A percentile compares a stretch with the other conserved stretches of the same genome.
Conservation (phyloP, 1,140 invertebrate genomes). For the Delia radicum region DNA sequence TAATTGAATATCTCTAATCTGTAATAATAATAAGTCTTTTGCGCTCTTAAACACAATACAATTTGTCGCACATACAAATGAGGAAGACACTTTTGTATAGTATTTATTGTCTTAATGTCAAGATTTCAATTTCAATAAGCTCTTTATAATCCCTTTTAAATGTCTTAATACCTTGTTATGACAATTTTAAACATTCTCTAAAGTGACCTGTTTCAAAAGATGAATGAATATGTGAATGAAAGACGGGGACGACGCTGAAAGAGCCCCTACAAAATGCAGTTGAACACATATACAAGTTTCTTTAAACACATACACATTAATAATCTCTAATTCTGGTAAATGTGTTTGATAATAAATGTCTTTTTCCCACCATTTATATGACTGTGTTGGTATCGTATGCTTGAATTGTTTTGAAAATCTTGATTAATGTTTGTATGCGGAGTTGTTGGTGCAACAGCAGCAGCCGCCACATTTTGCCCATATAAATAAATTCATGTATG, state of each 20-base stretch:
- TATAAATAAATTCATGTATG: neutral
- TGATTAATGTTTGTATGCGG: neutral
- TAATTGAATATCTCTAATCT: too few species aligned
- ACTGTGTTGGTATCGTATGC: neutral
- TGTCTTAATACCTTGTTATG: conserved; percentile 18
- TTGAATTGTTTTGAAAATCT: conserved; percentile 1
- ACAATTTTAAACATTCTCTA: neutral
- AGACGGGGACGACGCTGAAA: neutral
- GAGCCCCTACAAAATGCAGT: neutral
- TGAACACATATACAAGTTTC: too few species aligned
- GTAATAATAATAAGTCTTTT: too few species aligned
- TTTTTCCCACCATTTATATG: conserved; percentile 8
- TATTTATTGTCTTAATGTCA: neutral
- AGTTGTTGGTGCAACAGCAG: neutral
- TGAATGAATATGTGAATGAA: neutral
- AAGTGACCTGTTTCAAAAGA: neutral
- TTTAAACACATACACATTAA: neutral
- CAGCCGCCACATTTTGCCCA: neutral
- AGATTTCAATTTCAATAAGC: conserved; percentile 12
- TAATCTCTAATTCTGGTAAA: neutral
- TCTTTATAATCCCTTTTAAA: conserved; percentile 18
- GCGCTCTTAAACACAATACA: too few species aligned
- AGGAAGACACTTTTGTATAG: neutral
- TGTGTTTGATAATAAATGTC: neutral
- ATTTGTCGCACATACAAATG: too few species aligned